Base-by-base conservation (phyloP, 2,113 vertebrate species). In the Rattus rattus region DNA sequence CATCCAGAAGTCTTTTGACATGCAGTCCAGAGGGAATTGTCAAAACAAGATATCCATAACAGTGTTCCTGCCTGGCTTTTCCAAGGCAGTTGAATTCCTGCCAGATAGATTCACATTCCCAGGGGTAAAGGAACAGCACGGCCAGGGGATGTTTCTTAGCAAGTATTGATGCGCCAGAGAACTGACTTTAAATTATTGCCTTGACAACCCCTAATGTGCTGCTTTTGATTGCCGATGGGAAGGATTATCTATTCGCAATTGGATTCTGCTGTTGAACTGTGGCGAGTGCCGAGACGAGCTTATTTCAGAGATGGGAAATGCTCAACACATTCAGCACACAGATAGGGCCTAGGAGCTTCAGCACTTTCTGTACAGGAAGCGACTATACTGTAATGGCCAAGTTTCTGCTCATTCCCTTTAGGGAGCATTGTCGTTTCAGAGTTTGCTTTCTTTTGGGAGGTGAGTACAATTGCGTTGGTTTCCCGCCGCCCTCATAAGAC, bases 31-130 rank as follows among this genome's bases (percentile, higher is more conserved):
- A 95, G 98, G 97, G 98, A 98, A 95, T 93, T 98, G 98, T 98
- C 98, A 96, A 97, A 98, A 97, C 97, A 95, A 93, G 77, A 97
- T 97, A 96, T 98, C 98, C 97, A 93, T 97, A 97, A 97, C 96
- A 81, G 39, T 96, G 93, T 97, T 98, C 97, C 96, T 95, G 96
- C 90, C 96, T 94, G 93, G 90, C 94, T 97, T 94, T 97, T 98
- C 95, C 97, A 95, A 98, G 97, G 94, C 97, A n/a, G 96, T 97
- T 98, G 98, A 97, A 93, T 85, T 70, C 94, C 95, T 95, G 98
- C 98, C 98, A 98, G 97, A 96, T 92, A 59, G 52, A 22, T 94
- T 91, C 93, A 1, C 70, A n/a, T 97, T 96, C 98, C 96, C 95
- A 72, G 92, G 97, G 95, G 84, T 73, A 94, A 22, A 43, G 43